phyloP scores from a whole-genome alignment of 2,888 invertebrate genomes.

The Spatulosminthurus flaviceps region DNA sequence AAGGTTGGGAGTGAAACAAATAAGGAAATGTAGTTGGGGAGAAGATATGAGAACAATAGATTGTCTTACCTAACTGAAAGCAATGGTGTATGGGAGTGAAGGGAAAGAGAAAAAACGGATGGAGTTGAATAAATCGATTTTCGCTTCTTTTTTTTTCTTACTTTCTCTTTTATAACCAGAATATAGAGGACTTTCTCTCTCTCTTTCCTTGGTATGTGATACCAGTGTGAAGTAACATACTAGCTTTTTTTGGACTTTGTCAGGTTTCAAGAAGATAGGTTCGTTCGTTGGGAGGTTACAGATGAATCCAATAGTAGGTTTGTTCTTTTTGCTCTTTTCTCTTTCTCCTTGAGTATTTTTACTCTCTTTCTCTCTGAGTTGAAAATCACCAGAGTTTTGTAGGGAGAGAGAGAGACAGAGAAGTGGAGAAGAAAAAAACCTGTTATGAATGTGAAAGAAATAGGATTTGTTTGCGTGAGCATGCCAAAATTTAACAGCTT shows the following conservation, averaged over 20 bases:
- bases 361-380: not conserved
- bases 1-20: not conserved
- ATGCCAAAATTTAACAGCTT: conserved; percentile 44
- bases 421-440: conserved; percentile 28
- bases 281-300: not conserved
- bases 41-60: conserved; percentile 1
- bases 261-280: not conserved
- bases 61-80: not conserved
- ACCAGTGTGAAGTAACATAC: not conserved
- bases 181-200: no score
- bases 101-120: no score
- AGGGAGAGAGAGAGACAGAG: conserved; percentile 10
- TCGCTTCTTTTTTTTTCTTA: not conserved
- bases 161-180: no score
- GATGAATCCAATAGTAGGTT: not conserved
- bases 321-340: not conserved
- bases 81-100: not conserved
- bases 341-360: no score
- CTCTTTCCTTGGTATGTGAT: no score
- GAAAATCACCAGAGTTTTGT: not conserved
- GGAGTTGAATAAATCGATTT: not conserved
- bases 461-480: conserved; percentile 41
- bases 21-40: not conserved
- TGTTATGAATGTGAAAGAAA: conserved; percentile 43
- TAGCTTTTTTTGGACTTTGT: not conserved